phyloP scores from a whole-genome alignment of 1,140 invertebrate species.

The Drosophila chauvacae region DNA sequence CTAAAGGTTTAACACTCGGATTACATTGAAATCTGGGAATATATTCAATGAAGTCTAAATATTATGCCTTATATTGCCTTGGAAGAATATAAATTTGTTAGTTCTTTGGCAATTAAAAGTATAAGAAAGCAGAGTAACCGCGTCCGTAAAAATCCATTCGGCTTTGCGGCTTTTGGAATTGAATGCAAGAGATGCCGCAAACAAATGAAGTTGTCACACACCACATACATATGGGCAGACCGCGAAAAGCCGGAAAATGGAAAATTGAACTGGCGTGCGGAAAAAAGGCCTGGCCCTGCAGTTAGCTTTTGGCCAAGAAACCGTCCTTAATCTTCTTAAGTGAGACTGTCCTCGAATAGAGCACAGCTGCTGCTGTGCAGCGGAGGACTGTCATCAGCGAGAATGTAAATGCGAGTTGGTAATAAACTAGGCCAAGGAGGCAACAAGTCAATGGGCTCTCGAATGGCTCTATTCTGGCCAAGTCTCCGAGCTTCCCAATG shows the following conservation, averaged over 20 bases:
- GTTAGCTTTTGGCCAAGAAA: constrained; percentile 44
- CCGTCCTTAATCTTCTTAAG: constrained; percentile 76
- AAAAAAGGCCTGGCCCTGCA: not conserved
- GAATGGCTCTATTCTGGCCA: not conserved
- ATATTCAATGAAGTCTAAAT: too few species aligned
- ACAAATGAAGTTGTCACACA: constrained; percentile 23
- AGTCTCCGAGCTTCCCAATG: not conserved
- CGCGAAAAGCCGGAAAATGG: constrained; percentile 47
- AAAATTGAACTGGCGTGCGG: constrained; percentile 39
- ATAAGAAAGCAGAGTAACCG: not conserved
- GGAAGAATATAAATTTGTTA: not conserved
- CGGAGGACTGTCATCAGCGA: constrained; percentile 34
- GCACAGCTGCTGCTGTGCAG: constrained; percentile 41
- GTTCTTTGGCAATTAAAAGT: not conserved
- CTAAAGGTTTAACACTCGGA: too few species aligned
- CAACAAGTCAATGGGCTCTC: constrained; percentile 27
- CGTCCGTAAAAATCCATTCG: constrained; percentile 24
- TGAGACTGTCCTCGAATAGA: constrained; percentile 41
- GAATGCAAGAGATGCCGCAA: constrained; percentile 22
- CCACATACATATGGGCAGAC: constrained; percentile 27
- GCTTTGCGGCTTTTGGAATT: constrained; percentile 27
- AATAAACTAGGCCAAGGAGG: constrained; percentile 58
- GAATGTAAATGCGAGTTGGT: constrained; percentile 41
- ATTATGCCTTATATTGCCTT: too few species aligned
- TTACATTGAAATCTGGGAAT: not conserved